phyloP scores from a whole-genome alignment of 2,113 vertebrate species.

The Elephantulus edwardii region DNA sequence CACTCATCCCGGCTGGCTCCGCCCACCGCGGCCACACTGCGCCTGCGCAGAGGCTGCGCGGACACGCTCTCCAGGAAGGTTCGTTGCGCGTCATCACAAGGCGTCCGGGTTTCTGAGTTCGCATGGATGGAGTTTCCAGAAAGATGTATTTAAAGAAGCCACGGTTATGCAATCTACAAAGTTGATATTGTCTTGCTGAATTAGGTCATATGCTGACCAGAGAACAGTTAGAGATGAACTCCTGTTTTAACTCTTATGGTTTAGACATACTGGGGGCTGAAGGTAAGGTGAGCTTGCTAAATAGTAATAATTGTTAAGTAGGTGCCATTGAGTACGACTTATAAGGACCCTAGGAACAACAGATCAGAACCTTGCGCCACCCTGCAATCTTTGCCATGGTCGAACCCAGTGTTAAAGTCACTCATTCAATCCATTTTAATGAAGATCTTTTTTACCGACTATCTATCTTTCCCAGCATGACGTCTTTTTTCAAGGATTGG shows the following conservation, averaged over 20 bases:
- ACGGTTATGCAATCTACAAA: fast-evolving
- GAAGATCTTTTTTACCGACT: too few species aligned
- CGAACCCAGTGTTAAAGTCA: too few species aligned
- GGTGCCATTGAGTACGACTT: too few species aligned
- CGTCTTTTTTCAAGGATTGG: too few species aligned
- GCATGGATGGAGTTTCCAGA: fast-evolving
- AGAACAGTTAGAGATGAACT: not conserved
- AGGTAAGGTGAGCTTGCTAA: not conserved
- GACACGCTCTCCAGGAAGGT: fast-evolving
- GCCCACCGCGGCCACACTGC: not conserved
- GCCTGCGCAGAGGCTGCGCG: not conserved
- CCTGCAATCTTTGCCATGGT: too few species aligned
- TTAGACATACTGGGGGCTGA: not conserved
- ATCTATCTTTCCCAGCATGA: too few species aligned
- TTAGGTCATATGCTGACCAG: not conserved
- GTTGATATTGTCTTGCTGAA: not conserved
- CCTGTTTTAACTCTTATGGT: not conserved
- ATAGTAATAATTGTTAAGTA: not conserved
- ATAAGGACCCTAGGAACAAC: too few species aligned
- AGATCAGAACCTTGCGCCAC: too few species aligned
- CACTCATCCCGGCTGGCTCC: conserved; percentile 60
- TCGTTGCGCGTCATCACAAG: conserved; percentile 5
- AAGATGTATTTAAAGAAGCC: fast-evolving
- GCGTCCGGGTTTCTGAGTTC: not conserved
- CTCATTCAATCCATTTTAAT: too few species aligned